Conservation (phyloP, 2,888 invertebrate genomes). For the Chrysolina americana region DNA sequence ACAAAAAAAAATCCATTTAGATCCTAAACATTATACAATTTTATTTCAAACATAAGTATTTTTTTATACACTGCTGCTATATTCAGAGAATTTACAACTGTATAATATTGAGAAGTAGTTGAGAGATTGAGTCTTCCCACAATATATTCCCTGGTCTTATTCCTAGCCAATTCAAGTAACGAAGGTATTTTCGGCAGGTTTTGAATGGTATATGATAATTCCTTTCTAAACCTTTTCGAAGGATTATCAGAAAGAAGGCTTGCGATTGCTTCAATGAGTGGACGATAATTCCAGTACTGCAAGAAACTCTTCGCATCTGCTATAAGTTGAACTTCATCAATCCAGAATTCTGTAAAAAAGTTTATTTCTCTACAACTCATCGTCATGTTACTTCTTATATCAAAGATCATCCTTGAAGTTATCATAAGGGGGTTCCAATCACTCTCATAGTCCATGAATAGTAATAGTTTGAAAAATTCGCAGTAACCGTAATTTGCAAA, state of each 20-base stretch:
- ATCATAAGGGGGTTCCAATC: constrained; percentile 31
- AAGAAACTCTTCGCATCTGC: constrained; percentile 31
- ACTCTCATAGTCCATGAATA: constrained; percentile 51
- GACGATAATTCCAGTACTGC: constrained; percentile 35
- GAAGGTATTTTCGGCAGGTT: constrained; percentile 50
- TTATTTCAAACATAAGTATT: constrained; percentile 55
- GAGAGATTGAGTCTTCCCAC: constrained; percentile 44
- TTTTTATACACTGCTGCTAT: constrained; percentile 53
- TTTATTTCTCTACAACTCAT: constrained; percentile 26
- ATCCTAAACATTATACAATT: constrained; percentile 46
- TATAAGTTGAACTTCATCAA: constrained; percentile 1
- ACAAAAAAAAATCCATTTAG: neutral
- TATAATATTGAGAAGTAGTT: constrained; percentile 52
- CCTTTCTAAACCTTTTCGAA: constrained; percentile 8
- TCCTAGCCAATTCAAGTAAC: constrained; percentile 57
- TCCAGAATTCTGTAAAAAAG: constrained; percentile 6
- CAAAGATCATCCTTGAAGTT: constrained; percentile 47
- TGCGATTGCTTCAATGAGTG: constrained; percentile 20
- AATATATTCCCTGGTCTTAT: constrained; percentile 53
- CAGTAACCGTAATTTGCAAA: constrained; percentile 49
- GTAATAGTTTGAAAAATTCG: constrained; percentile 48
- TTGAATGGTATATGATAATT: neutral
- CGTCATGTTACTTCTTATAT: constrained; percentile 38
- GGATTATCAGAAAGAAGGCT: constrained; percentile 27
- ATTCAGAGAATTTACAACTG: constrained; percentile 49